A percentile compares a stretch with the other conserved stretches of the same genome.
Evolutionary conservation across 2,797 vertebrate genomes (phyloP).

Genomic region (Periophthalmus magnuspinnatus): DNA sequence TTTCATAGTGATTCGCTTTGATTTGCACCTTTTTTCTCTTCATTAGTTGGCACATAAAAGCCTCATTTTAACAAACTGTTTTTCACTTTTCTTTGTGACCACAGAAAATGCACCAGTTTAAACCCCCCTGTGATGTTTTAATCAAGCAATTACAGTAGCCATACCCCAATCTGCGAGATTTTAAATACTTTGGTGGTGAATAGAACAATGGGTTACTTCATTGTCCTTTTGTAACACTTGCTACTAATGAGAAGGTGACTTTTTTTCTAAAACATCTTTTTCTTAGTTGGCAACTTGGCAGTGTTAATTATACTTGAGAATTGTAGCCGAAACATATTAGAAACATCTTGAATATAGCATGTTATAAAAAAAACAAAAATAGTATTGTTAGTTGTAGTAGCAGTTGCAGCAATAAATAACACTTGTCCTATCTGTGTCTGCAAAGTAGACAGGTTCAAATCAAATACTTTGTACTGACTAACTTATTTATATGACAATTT

Average conservation of each 20-base stretch:
- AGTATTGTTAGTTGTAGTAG: too few species aligned
- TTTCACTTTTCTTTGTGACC: neutral
- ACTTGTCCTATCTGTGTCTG: too few species aligned
- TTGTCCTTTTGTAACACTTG: neutral
- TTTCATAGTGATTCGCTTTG: constrained; percentile 21
- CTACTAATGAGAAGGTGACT: neutral
- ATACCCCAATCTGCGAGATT: neutral
- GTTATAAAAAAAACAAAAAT: too few species aligned
- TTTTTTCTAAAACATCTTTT: neutral
- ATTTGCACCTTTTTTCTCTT: constrained; percentile 39
- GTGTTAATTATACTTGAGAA: neutral
- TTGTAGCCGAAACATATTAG: too few species aligned
- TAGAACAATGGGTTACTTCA: neutral
- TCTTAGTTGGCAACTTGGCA: neutral
- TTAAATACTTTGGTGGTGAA: neutral
- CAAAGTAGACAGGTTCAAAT: too few species aligned
- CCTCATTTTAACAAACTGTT: constrained; percentile 30
- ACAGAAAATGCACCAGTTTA: neutral
- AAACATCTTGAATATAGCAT: too few species aligned
- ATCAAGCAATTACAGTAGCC: constrained; percentile 8
- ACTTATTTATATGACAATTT: too few species aligned
- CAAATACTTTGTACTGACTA: too few species aligned
- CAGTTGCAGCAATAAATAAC: too few species aligned
- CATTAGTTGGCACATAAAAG: constrained; percentile 49
- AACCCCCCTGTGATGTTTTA: constrained; percentile 7